Base-by-base conservation (phyloP, 2,888 invertebrate species). In the Nesidiocoris tenuis region DNA sequence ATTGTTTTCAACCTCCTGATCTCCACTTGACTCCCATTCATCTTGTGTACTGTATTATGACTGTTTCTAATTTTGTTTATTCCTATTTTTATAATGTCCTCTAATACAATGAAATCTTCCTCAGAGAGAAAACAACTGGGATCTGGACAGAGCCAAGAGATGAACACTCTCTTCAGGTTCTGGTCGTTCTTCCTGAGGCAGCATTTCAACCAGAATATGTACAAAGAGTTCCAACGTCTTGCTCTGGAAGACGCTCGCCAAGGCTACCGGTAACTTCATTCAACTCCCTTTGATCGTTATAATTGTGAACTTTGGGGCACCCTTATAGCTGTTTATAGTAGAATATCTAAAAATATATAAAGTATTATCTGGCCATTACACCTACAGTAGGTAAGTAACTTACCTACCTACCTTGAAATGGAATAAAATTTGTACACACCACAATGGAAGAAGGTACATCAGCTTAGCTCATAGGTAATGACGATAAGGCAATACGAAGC, bases 111-210 rank as follows among this genome's bases (percentile, higher is more conserved):
- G 3, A 12, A 39, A 64, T 22, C 1, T 78, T 77, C 87, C 84
- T 81, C 87, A 92, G 98, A 98, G 83, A 91, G 98, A 80, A 94
- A 94, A 85, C 90, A 93, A 83, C 87, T 95, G 75, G 98, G 98
- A 78, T 91, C 91, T 81, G 98, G 98, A 0, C 94, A 94, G 82
- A 96, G 96, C 3, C 96, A 95, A 82, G 99, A 99, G 86, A 99
- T 99, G 98, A 99, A 99, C 85, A 99, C 99, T 0, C 87, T 99
- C 68, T 99, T 97, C 88, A 88, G 99, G 78, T 99, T 99, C 87
- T 99, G 99, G 99, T 98, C 98, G 25, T 98, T 98, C 89, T 99
- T 99, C 88, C 87, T 99, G 79, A 87, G 99, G 78, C 98, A 98
- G 84, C 96, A 98, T 83, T 99, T 97, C 86, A 99, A 99, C 85